Conservation (phyloP, 2,113 vertebrate genomes). For the Ictidomys tridecemlineatus region DNA sequence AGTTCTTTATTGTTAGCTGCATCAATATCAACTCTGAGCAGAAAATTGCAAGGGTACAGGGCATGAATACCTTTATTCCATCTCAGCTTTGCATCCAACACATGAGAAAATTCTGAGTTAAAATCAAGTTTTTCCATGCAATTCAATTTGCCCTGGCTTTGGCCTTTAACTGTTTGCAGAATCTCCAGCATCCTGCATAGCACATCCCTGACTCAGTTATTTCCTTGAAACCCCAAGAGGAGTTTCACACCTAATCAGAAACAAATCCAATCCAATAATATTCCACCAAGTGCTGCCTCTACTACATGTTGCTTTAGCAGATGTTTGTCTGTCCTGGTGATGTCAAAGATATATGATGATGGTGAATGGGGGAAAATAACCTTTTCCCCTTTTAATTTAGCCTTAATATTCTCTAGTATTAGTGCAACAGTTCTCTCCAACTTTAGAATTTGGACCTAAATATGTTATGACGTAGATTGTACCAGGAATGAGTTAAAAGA, state of each 20-base stretch:
- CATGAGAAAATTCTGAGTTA: conserved; percentile 49
- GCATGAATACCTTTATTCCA: not conserved
- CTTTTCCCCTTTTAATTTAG: conserved; percentile 25
- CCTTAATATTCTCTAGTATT: not conserved
- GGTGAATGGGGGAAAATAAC: not conserved
- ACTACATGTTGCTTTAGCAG: conserved; percentile 72
- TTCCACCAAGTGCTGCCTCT: conserved; percentile 66
- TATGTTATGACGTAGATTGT: not conserved
- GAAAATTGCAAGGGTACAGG: not conserved
- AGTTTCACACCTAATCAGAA: conserved; percentile 72
- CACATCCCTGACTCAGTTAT: conserved; percentile 74
- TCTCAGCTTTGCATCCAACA: conserved; percentile 17
- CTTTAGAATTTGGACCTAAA: not conserved
- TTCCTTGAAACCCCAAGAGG: conserved; percentile 68
- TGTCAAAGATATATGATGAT: not conserved
- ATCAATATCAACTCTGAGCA: conserved; percentile 6
- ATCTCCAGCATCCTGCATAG: conserved; percentile 63
- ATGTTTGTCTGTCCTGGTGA: conserved; percentile 60
- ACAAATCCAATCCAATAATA: conserved; percentile 51
- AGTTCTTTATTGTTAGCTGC: conserved; percentile 22
- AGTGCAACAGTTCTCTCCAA: not conserved
- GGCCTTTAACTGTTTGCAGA: conserved; percentile 45
- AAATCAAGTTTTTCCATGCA: conserved; percentile 45
- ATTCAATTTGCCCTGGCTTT: conserved; percentile 52
- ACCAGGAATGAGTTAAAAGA: conserved; percentile 23